A percentile compares a stretch with the other conserved stretches of the same genome.
Conservation (phyloP, 2,797 vertebrate genomes). For the Neosalanx taihuensis region DNA sequence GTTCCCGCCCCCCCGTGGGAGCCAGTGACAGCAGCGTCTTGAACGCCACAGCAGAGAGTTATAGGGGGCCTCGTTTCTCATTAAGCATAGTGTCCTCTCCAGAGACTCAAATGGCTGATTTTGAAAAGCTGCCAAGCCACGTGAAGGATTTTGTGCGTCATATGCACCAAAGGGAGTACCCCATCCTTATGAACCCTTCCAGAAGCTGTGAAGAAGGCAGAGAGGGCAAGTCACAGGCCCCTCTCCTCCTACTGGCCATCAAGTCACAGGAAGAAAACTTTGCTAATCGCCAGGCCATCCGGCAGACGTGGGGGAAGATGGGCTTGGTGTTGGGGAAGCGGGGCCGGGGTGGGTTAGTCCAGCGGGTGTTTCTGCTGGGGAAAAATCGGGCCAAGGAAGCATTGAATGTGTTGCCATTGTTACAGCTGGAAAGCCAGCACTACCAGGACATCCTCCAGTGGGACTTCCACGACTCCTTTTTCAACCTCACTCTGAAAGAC, state of each 20-base stretch:
- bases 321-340: slow-evolving; percentile 53
- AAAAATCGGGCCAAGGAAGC: slow-evolving; percentile 24
- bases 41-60: neutral
- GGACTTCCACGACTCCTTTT: slow-evolving; percentile 75
- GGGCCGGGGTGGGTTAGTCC: slow-evolving; percentile 48
- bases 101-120: neutral
- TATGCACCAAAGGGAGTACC: slow-evolving; percentile 68
- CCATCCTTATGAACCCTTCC: slow-evolving; percentile 52
- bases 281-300: slow-evolving; percentile 67
- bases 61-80: neutral
- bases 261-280: slow-evolving; percentile 64
- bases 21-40: neutral
- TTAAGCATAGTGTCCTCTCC: slow-evolving; percentile 23
- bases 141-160: slow-evolving; percentile 55
- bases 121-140: slow-evolving; percentile 35
- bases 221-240: slow-evolving; percentile 26
- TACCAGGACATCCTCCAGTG: slow-evolving; percentile 74
- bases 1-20: fast-evolving
- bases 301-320: slow-evolving; percentile 68
- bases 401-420: slow-evolving; percentile 29
- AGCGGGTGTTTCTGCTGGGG: slow-evolving; percentile 72
- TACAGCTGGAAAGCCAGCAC: slow-evolving; percentile 40
- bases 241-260: slow-evolving; percentile 71
- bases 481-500: slow-evolving; percentile 77
- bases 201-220: slow-evolving; percentile 48